Evolutionary conservation across 2,888 invertebrate species (phyloP).

Genomic region (Salticus scenicus): DNA sequence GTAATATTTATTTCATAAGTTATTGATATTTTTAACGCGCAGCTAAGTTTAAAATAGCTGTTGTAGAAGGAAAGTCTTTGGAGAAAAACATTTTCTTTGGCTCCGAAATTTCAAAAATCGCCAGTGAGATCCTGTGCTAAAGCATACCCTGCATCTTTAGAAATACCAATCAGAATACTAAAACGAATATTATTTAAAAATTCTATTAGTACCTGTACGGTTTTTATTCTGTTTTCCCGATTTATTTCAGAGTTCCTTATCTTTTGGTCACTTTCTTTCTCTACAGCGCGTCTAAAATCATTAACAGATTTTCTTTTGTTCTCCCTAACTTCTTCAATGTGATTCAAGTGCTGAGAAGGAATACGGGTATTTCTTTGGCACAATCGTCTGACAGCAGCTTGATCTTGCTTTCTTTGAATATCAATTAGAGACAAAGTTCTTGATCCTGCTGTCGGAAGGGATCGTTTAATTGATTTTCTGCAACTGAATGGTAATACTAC

Average conservation of each 20-base stretch:
- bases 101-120: too few species aligned
- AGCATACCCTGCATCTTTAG: too few species aligned
- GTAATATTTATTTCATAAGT: too few species aligned
- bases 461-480: background rate
- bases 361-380: background rate
- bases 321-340: background rate
- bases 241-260: background rate
- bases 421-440: background rate
- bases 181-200: too few species aligned
- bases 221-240: background rate
- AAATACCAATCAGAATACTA: too few species aligned
- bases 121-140: too few species aligned
- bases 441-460: background rate
- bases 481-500: background rate
- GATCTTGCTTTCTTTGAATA: slow-evolving; percentile 4
- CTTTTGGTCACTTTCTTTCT: background rate
- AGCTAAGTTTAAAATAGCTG: too few species aligned
- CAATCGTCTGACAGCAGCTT: background rate
- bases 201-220: background rate
- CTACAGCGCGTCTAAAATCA: background rate
- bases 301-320: background rate
- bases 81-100: too few species aligned
- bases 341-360: slow-evolving; percentile 13
- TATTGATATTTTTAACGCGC: too few species aligned
- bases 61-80: too few species aligned